These are phyloP conservation scores for Pholis gunnellus DNA, from an alignment of 2,113 vertebrate species.

Conservation along the genomic window DNA sequence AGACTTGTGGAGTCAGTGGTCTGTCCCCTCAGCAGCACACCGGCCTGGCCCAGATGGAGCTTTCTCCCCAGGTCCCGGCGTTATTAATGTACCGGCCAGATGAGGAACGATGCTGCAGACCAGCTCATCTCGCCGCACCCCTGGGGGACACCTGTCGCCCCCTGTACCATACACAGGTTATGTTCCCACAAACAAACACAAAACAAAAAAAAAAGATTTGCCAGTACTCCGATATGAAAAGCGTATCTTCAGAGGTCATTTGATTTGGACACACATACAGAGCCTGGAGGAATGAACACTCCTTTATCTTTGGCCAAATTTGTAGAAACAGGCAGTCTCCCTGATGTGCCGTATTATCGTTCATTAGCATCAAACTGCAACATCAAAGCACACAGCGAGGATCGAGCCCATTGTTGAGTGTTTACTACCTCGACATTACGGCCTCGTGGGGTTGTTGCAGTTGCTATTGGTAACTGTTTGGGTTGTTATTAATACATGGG, in stretches of 20 bases:
- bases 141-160: conserved; percentile 84
- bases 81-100: conserved; percentile 92
- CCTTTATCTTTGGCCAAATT: conserved; percentile 57
- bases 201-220: conserved; percentile 19
- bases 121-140: conserved; percentile 85
- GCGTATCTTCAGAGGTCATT: conserved; percentile 57
- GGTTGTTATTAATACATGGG: conserved; percentile 63
- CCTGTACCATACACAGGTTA: conserved; percentile 66
- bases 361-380: conserved; percentile 72
- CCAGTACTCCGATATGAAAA: conserved; percentile 36
- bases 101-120: conserved; percentile 87
- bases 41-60: conserved; percentile 87
- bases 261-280: conserved; percentile 50
- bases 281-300: conserved; percentile 33
- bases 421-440: conserved; percentile 44
- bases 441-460: conserved; percentile 49
- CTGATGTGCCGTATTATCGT: conserved; percentile 41
- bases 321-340: conserved; percentile 42
- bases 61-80: conserved; percentile 82
- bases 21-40: conserved; percentile 81
- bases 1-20: conserved; percentile 85
- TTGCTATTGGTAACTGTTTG: conserved; percentile 66
- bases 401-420: conserved; percentile 51
- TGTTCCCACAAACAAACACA: conserved; percentile 36
- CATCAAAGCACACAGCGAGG: conserved; percentile 58